Evolutionary conservation across 2,797 vertebrate species (phyloP), one percentile per base, ranked within the genome.

Genomic region (Lacerta bilineata): DNA sequence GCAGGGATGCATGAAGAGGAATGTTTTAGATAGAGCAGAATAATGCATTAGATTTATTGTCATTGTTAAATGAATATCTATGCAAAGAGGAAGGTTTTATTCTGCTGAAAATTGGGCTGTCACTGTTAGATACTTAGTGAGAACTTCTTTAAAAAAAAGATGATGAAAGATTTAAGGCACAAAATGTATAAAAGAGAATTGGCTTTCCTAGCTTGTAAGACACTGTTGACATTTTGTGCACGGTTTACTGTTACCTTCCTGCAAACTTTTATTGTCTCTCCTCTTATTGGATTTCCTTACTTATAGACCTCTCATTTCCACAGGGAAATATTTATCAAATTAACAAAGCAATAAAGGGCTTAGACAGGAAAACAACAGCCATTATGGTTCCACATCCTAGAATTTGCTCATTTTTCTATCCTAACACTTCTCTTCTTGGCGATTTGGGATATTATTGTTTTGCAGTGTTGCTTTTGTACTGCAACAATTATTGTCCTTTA

Each of bases 261-360:
- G 27, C 33, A 86, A 55, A 85, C 33, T 50, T 85, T 87, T 91
- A 15, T 77, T 86, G 8, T 82, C 10, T 87, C 25, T 84, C 36
- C 11, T 87, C 20, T 84, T 83, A 64, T 66, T 91, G 43, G 4
- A 84, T 82, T 86, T 91, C 87, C 85, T 92, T 88, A 25, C 27
- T 89, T 91, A 80, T 84, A 69, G 77, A 39, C 86, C n/a, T 69
- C 23, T 82, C 10, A 85, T 84, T 80, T 84, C 41, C 59, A n/a
- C 41, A 46, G 77, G n/a, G 43, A 91, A 93, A 88, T 29, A 59
- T 90, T 84, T 83, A 88, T 84, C 59, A 86, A 82, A 90, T 88
- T 88, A 90, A 89, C 39, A 90, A 55, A 88, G 41, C 68, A 85
- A 23, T 83, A 91, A 92, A 91, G 91, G 83, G 18, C n/a, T 86